These are phyloP conservation scores for Lymantria monacha DNA, from an alignment of 2,888 invertebrate species.

Conservation along the genomic window DNA sequence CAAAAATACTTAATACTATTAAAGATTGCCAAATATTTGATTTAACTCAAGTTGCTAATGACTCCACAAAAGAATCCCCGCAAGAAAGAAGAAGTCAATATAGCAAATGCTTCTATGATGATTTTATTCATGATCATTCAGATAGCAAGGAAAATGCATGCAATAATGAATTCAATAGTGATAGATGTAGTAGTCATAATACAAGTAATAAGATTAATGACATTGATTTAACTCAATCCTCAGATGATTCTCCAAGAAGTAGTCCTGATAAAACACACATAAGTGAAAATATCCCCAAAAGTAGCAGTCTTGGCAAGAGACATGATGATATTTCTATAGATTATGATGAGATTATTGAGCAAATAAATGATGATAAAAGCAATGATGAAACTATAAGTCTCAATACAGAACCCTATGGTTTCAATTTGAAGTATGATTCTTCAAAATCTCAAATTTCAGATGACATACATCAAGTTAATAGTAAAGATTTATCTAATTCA, in stretches of 20 bases:
- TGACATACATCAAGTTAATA: conserved; percentile 6
- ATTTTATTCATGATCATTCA: conserved; percentile 50
- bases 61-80: conserved; percentile 2
- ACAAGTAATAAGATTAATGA: conserved; percentile 17
- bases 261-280: background rate
- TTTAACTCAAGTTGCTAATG: conserved; percentile 29
- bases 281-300: conserved; percentile 12
- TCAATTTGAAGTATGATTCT: conserved; percentile 1
- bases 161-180: conserved; percentile 4
- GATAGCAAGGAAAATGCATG: conserved; percentile 24
- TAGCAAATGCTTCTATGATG: conserved; percentile 45
- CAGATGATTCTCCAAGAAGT: conserved; percentile 32
- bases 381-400: background rate
- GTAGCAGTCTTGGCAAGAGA: conserved; percentile 46
- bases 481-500: conserved; percentile 22
- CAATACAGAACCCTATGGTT: background rate
- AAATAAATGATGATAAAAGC: background rate
- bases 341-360: conserved; percentile 53
- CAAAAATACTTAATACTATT: conserved; percentile 6
- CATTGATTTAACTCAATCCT: conserved; percentile 60
- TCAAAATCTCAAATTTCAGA: conserved; percentile 1
- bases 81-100: conserved; percentile 2
- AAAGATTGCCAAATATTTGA: conserved; percentile 18
- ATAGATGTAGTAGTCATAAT: conserved; percentile 32
- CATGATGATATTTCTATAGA: conserved; percentile 61